phyloP scores from a whole-genome alignment of 2,797 vertebrate species.

The Pristis pectinata region DNA sequence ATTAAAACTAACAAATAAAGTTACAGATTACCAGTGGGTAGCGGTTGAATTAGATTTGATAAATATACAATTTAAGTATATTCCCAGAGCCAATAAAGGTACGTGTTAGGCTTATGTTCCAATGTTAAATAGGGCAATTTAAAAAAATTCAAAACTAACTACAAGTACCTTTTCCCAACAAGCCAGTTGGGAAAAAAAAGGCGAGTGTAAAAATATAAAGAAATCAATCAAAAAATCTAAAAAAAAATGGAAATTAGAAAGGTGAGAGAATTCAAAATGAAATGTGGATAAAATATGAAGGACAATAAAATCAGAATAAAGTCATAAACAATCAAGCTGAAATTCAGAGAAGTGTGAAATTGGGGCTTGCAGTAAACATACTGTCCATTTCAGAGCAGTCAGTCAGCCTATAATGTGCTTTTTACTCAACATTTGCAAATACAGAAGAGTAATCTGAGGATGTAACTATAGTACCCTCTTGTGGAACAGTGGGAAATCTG shows the following conservation, averaged over 20 bases:
- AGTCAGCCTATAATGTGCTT: too few species aligned
- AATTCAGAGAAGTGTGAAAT: not conserved
- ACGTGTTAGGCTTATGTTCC: not conserved
- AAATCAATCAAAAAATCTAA: not conserved
- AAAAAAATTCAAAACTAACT: not conserved
- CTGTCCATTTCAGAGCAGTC: not conserved
- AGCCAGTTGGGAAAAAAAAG: not conserved
- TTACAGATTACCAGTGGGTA: not conserved
- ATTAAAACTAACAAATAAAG: not conserved
- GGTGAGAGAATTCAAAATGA: not conserved
- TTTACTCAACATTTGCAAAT: not conserved
- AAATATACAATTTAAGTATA: not conserved
- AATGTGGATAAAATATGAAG: too few species aligned
- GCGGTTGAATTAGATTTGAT: not conserved
- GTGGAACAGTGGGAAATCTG: not conserved
- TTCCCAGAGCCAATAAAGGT: not conserved
- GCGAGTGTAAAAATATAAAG: not conserved
- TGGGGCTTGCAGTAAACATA: not conserved
- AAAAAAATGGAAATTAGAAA: not conserved
- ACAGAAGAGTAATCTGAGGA: not conserved
- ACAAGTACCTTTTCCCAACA: not conserved
- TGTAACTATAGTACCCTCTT: slow-evolving; percentile 22
- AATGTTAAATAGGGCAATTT: not conserved
- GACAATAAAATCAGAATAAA: not conserved
- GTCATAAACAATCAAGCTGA: not conserved